Base-by-base conservation (phyloP, 2,888 invertebrate genomes). In the Notodonta ziczac region DNA sequence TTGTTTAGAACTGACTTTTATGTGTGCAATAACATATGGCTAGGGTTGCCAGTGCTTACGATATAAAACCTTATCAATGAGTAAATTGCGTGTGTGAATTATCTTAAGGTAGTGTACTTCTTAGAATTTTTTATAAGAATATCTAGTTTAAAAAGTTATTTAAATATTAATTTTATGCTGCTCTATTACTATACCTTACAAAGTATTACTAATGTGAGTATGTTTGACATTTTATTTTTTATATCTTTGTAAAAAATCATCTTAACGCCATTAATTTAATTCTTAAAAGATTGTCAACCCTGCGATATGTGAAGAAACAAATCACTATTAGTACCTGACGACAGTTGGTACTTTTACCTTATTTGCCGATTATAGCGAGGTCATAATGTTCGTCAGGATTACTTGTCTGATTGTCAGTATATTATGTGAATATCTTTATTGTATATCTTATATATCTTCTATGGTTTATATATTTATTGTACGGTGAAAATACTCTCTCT, bases 321-420 rank as follows among this genome's bases (percentile, higher is more conserved):
- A 88, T 87, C 86, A 85, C 77, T 84, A 82, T 82, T 81, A 84
- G 80, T 82, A 83, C 78, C 80, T 83, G 87, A 83, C 81, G 81
- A 82, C 82, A 77, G 77, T 80, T 77, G 81, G 78, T 73, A 75
- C 73, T 81, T 69, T 82, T 84, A 69, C 88, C 83, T 81, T 87
- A 81, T 78, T 72, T 62, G 84, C 67, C 66, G 62, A 59, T 64
- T 55, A 70, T 75, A 74, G 76, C 74, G 69, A 71, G 69, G 60
- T 69, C 54, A 67, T 75, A 74, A 77, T 72, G 72, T 75, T 74
- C 70, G 5, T 46, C 71, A 72, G 69, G 52, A 52, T 32, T 52
- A 13, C 8, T 52, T 10, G 10, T 9, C 46, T 46, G 46, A n/a
- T n/a, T 5, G n/a, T 46, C 46, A 46, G 4, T 46, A 9, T 12